Percentiles rank a stretch among this genome's conserved stretches.
Conservation (phyloP, 1,140 invertebrate species). For the Sitodiplosis mosellana region DNA sequence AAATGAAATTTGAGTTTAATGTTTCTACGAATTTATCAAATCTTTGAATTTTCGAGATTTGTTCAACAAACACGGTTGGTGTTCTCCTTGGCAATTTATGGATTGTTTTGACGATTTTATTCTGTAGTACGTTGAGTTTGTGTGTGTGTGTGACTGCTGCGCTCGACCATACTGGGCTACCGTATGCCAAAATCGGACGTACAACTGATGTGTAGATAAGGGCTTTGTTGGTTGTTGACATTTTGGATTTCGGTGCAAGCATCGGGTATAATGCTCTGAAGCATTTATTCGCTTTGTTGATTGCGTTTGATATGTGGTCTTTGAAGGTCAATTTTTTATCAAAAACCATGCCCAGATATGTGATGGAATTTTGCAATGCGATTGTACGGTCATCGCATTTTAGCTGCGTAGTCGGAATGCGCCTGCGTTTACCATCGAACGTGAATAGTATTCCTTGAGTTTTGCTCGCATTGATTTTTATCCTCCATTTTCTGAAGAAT, state of each 20-base stretch:
- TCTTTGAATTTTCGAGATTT: no score
- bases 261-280: background rate
- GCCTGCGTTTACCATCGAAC: constrained; percentile 1
- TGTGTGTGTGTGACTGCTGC: no score
- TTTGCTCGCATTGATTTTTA: constrained; percentile 12
- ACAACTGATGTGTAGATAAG: no score
- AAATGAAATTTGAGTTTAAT: no score
- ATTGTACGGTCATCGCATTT: background rate
- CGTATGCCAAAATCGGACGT: no score
- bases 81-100: no score
- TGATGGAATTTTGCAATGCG: background rate
- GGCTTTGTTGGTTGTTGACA: no score
- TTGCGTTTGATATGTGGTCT: background rate
- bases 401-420: background rate
- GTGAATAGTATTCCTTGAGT: constrained; percentile 10
- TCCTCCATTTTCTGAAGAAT: constrained; percentile 10
- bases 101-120: no score
- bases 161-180: no score
- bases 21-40: no score
- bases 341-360: background rate
- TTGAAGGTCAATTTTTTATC: background rate
- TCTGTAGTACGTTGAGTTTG: no score
- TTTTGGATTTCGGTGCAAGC: background rate
- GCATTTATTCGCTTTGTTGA: background rate
- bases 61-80: no score